Evolutionary conservation across 2,113 vertebrate species (phyloP).

Genomic region (Equus quagga): DNA sequence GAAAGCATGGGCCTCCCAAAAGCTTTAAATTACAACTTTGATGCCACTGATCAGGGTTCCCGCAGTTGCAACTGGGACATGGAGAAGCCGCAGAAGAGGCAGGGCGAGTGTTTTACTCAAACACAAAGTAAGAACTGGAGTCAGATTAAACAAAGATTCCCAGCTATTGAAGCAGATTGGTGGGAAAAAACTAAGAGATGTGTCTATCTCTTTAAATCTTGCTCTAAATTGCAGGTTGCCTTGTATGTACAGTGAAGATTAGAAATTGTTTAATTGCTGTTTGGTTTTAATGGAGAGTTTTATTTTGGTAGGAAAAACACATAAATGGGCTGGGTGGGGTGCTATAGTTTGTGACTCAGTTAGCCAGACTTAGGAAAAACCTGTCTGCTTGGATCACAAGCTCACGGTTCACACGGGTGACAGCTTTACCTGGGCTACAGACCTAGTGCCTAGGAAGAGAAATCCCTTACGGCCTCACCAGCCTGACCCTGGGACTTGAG

Average conservation of each 20-base stretch:
- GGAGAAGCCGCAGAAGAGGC: slow-evolving; percentile 33
- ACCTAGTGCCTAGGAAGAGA: not conserved
- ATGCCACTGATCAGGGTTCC: not conserved
- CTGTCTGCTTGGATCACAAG: not conserved
- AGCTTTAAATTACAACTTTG: slow-evolving; percentile 68
- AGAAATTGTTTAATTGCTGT: slow-evolving; percentile 35
- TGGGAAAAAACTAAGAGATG: not conserved
- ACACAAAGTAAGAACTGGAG: slow-evolving; percentile 11
- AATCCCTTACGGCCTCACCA: not conserved
- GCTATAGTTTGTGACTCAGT: not conserved
- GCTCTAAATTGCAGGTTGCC: slow-evolving; percentile 52
- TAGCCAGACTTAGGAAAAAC: slow-evolving; percentile 34
- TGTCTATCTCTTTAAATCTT: slow-evolving; percentile 58
- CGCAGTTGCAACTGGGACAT: slow-evolving; percentile 56
- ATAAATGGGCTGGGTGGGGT: not conserved
- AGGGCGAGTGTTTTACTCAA: slow-evolving; percentile 46
- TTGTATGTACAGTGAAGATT: not conserved
- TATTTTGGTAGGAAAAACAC: slow-evolving; percentile 50
- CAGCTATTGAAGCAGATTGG: not conserved
- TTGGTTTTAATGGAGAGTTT: slow-evolving; percentile 54
- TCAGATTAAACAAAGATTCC: slow-evolving; percentile 57
- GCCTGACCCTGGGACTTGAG: not conserved
- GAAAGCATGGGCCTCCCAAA: slow-evolving; percentile 39
- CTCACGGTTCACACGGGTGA: not conserved
- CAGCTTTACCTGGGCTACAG: not conserved